phyloP scores from a whole-genome alignment of 2,888 invertebrate species.

The Idaea aversata region DNA sequence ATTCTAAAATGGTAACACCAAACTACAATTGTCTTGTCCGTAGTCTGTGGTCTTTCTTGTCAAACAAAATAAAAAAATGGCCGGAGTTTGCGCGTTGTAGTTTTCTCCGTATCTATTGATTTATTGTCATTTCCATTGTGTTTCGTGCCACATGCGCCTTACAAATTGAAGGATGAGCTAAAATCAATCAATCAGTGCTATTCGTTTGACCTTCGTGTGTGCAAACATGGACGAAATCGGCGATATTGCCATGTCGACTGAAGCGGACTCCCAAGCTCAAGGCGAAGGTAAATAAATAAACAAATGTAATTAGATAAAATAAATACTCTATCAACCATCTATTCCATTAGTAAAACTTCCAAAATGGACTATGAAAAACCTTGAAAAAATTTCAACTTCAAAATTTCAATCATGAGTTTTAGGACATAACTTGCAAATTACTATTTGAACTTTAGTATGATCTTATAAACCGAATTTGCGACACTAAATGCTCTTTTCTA shows the following conservation, averaged over 20 bases:
- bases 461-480: too few species aligned
- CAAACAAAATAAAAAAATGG: not conserved
- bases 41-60: not conserved
- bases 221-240: conserved; percentile 53
- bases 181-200: conserved; percentile 2
- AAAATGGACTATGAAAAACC: too few species aligned
- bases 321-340: not conserved
- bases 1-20: not conserved
- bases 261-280: conserved; percentile 68
- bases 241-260: conserved; percentile 60
- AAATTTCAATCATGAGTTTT: too few species aligned
- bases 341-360: too few species aligned
- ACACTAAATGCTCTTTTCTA: too few species aligned
- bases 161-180: not conserved
- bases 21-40: not conserved
- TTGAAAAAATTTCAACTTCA: too few species aligned
- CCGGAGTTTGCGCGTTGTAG: not conserved
- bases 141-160: not conserved
- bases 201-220: conserved; percentile 4
- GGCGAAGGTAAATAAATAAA: conserved; percentile 69
- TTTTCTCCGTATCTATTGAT: not conserved
- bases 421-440: too few species aligned
- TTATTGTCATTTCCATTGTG: not conserved
- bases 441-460: too few species aligned
- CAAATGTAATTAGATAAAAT: conserved; percentile 25